Evolutionary conservation across 2,888 invertebrate species (phyloP).

Genomic region (Cecidostiba fungosa): DNA sequence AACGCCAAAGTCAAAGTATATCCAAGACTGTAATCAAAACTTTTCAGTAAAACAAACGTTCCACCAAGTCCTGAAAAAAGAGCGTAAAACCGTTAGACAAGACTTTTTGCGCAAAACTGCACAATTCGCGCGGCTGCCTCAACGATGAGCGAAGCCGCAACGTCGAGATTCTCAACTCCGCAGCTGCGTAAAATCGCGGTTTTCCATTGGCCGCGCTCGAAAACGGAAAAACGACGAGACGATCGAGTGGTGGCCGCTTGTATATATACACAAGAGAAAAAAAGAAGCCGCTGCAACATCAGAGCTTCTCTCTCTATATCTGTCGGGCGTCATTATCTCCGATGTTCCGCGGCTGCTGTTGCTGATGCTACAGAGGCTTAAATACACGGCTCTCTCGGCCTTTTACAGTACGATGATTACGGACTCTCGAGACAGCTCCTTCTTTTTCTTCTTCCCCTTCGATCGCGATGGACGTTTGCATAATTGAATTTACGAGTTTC

Average conservation of each 20-base stretch:
- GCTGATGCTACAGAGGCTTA: slow-evolving; percentile 15
- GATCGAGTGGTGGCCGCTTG: not conserved
- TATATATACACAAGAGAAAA: not conserved
- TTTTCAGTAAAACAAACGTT: too few species aligned
- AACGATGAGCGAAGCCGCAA: slow-evolving; percentile 28
- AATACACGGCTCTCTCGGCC: slow-evolving; percentile 20
- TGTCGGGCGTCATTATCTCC: slow-evolving; percentile 58
- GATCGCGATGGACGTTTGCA: slow-evolving; percentile 55
- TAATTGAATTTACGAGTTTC: slow-evolving; percentile 60
- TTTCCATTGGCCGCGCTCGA: slow-evolving; percentile 46
- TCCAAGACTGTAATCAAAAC: too few species aligned
- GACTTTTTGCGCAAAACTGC: not conserved
- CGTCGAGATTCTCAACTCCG: slow-evolving; percentile 43
- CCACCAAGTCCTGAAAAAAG: not conserved
- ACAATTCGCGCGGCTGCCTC: not conserved
- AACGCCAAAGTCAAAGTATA: too few species aligned
- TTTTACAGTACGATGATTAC: slow-evolving; percentile 49
- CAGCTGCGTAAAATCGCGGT: slow-evolving; percentile 52
- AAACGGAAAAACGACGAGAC: slow-evolving; percentile 17
- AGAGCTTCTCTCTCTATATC: slow-evolving; percentile 43
- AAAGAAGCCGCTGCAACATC: slow-evolving; percentile 3
- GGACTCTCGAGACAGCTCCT: slow-evolving; percentile 27
- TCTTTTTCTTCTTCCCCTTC: slow-evolving; percentile 24
- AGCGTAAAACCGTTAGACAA: not conserved
- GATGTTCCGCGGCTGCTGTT: slow-evolving; percentile 11